Evolutionary conservation across 2,888 invertebrate species (phyloP).

Genomic region (Lasius platythorax): DNA sequence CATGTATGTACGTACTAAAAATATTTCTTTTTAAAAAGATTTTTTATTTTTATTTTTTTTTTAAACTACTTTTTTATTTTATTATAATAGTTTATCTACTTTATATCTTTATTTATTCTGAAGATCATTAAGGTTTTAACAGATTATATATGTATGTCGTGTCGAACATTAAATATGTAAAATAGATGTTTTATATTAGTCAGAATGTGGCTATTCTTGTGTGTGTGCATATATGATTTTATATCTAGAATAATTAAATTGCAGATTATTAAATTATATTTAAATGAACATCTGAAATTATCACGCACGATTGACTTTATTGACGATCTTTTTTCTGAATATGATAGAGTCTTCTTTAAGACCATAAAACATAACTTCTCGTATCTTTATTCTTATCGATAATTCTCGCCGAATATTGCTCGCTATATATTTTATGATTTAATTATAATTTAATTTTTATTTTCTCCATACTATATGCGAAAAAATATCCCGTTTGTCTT

Average conservation of each 20-base stretch:
- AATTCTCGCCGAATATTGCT: not conserved
- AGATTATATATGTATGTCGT: slow-evolving; percentile 24
- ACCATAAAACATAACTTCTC: slow-evolving; percentile 15
- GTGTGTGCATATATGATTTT: slow-evolving; percentile 22
- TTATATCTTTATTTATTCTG: not conserved
- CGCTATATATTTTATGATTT: not conserved
- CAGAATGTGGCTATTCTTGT: slow-evolving; percentile 31
- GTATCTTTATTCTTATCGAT: not conserved
- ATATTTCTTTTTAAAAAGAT: not conserved
- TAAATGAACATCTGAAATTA: slow-evolving; percentile 43
- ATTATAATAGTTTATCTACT: not conserved
- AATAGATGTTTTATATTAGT: slow-evolving; percentile 38
- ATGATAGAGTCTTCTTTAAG: slow-evolving; percentile 30
- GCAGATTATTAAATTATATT: slow-evolving; percentile 28
- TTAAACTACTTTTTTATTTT: not conserved
- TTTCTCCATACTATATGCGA: not conserved
- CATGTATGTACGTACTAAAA: not conserved
- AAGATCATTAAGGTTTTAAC: not conserved
- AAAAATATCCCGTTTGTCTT: not conserved
- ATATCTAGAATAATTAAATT: slow-evolving; percentile 35
- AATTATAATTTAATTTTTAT: slow-evolving; percentile 3
- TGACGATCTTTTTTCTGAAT: slow-evolving; percentile 1
- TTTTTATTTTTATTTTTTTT: not conserved
- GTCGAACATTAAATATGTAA: slow-evolving; percentile 26
- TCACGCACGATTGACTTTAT: slow-evolving; percentile 29